phyloP scores from a whole-genome alignment of 2,797 vertebrate genomes.

The Siniperca scherzeri region DNA sequence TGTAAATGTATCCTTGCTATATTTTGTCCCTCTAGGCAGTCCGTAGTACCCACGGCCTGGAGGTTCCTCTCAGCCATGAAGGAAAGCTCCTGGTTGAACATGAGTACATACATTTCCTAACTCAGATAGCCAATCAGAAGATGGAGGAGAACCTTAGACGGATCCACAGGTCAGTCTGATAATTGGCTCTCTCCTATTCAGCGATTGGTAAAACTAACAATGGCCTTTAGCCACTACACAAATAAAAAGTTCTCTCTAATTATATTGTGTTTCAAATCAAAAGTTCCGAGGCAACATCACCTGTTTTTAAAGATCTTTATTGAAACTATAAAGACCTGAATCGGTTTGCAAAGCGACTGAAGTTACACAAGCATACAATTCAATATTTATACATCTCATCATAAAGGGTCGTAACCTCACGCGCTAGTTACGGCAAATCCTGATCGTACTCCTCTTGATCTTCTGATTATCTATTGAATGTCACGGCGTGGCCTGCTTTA shows the following conservation, averaged over 20 bases:
- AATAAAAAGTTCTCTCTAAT: neutral
- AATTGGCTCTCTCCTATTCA: neutral
- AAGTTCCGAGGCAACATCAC: too few species aligned
- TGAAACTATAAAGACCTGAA: too few species aligned
- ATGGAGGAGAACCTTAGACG: slow-evolving; percentile 93
- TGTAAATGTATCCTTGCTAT: neutral
- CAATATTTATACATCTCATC: too few species aligned
- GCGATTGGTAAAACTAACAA: neutral
- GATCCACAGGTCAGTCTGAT: slow-evolving; percentile 88
- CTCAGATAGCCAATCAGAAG: slow-evolving; percentile 91
- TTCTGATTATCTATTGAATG: too few species aligned
- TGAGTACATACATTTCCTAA: slow-evolving; percentile 90
- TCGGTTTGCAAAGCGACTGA: too few species aligned
- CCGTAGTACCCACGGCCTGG: slow-evolving; percentile 93
- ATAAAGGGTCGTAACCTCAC: too few species aligned
- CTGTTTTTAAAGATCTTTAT: too few species aligned
- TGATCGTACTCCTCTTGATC: too few species aligned
- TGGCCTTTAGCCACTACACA: neutral
- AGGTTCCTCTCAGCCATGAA: slow-evolving; percentile 90
- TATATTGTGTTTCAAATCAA: neutral
- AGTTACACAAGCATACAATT: too few species aligned
- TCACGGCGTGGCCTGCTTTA: too few species aligned
- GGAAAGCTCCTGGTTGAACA: slow-evolving; percentile 89
- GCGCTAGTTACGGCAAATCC: too few species aligned
- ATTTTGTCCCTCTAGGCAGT: slow-evolving; percentile 79